These are phyloP conservation scores for Aphelocoma californica DNA, from an alignment of 2,797 vertebrate genomes.

Conservation along the genomic window DNA sequence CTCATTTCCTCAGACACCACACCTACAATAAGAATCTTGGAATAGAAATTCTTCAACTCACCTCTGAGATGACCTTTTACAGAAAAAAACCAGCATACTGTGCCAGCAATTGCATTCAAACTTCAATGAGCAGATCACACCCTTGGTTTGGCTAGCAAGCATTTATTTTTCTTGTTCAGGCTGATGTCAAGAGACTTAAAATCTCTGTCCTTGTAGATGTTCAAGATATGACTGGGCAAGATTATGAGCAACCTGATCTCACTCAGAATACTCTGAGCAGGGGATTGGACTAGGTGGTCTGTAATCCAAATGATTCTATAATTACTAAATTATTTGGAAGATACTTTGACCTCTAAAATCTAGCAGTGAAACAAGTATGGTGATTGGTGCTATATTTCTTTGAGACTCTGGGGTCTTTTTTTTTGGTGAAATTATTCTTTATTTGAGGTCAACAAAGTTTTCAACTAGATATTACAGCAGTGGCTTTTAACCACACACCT, in stretches of 20 bases:
- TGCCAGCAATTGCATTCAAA: background rate
- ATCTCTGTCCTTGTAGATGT: background rate
- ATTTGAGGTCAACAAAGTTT: background rate
- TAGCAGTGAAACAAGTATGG: background rate
- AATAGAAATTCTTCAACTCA: background rate
- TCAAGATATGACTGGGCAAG: background rate
- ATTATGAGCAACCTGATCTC: background rate
- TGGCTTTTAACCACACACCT: background rate
- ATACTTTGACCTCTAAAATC: background rate
- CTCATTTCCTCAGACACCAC: background rate
- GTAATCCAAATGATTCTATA: background rate
- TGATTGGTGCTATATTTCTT: background rate
- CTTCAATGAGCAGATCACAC: background rate
- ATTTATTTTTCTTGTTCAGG: background rate
- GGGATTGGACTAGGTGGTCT: background rate
- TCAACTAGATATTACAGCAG: background rate
- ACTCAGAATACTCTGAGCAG: background rate
- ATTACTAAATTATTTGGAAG: background rate
- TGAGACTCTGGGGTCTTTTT: background rate
- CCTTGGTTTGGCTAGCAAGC: background rate
- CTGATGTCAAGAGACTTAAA: background rate
- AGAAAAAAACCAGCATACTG: background rate
- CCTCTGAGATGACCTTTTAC: background rate
- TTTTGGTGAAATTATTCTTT: background rate
- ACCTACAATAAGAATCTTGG: background rate